These are phyloP conservation scores for Trissolcus brochymenae DNA, from an alignment of 2,888 invertebrate genomes.

Conservation along the genomic window DNA sequence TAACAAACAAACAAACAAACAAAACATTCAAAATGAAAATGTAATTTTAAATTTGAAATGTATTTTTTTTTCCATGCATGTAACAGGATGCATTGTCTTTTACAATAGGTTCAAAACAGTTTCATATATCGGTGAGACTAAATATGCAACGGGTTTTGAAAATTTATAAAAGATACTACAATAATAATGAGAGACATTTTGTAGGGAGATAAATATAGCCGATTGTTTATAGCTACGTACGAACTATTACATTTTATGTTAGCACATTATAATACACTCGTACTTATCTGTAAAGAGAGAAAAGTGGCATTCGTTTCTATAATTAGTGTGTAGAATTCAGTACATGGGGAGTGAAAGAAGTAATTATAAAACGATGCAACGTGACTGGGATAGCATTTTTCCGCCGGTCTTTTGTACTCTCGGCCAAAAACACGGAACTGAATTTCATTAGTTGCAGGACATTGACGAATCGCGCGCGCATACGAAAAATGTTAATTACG, in stretches of 20 bases:
- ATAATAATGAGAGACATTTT: conserved; percentile 47
- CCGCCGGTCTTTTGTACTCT: conserved; percentile 8
- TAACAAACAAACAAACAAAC: too few species aligned
- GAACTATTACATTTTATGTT: conserved; percentile 51
- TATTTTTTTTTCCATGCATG: too few species aligned
- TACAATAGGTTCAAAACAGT: too few species aligned
- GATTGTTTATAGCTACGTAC: conserved; percentile 50
- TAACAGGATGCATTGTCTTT: too few species aligned
- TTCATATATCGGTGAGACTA: conserved; percentile 6
- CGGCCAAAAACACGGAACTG: conserved; percentile 18
- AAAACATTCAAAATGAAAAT: too few species aligned
- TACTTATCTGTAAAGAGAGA: conserved; percentile 49
- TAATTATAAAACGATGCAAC: conserved; percentile 51
- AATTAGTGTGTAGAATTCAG: conserved; percentile 53
- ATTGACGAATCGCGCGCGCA: conserved; percentile 34
- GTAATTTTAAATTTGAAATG: too few species aligned
- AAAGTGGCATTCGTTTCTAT: conserved; percentile 50
- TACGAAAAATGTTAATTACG: conserved; percentile 38
- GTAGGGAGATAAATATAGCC: conserved; percentile 50
- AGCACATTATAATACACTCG: conserved; percentile 20
- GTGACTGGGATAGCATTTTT: conserved; percentile 38
- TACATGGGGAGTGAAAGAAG: conserved; percentile 39
- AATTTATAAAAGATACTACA: conserved; percentile 46
- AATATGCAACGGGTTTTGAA: conserved; percentile 39
- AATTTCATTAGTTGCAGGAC: conserved; percentile 30